phyloP scores from a whole-genome alignment of 2,888 invertebrate genomes.

The Dasypolia templi region DNA sequence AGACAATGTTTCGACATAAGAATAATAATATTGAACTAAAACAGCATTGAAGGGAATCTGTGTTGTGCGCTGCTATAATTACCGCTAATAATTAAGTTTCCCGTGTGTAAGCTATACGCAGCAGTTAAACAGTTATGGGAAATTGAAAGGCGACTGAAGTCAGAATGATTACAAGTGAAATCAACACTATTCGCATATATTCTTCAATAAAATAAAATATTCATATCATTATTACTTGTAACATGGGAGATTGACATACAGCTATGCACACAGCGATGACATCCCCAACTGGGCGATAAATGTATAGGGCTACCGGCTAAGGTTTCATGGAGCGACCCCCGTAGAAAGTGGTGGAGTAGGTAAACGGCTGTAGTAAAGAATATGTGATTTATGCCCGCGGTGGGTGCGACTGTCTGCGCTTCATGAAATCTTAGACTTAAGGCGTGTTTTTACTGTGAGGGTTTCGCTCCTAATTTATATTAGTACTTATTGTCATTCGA shows the following conservation, averaged over 20 bases:
- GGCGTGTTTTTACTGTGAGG: background rate
- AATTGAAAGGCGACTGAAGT: background rate
- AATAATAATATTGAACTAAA: background rate
- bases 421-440: background rate
- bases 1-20: background rate
- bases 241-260: background rate
- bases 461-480: background rate
- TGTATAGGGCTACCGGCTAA: background rate
- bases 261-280: background rate
- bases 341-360: background rate
- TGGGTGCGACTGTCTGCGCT: background rate
- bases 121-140: background rate
- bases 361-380: background rate
- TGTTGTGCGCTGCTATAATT: background rate
- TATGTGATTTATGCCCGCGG: background rate
- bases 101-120: background rate
- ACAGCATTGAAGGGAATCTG: background rate
- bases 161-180: background rate
- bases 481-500: slow-evolving; percentile 8
- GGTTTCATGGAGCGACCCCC: background rate
- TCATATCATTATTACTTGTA: background rate
- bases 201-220: slow-evolving; percentile 14
- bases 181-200: slow-evolving; percentile 1
- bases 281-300: background rate
- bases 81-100: background rate